Evolutionary conservation across 92 coral and sea anemone genomes (phyloP).

Genomic region (Galaxea fascicularis): DNA sequence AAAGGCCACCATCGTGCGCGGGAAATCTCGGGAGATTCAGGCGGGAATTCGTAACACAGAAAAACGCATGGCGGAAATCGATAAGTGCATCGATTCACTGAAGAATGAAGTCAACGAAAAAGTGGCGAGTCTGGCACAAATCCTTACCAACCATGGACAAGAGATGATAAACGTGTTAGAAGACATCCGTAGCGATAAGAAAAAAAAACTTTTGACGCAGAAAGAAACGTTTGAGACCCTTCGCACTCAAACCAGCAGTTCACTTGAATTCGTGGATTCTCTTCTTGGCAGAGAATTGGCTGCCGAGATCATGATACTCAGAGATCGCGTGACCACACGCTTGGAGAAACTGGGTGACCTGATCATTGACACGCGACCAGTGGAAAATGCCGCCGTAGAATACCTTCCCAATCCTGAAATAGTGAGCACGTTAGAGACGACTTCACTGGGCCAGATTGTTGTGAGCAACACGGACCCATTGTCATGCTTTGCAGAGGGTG

Average conservation of each 20-base stretch:
- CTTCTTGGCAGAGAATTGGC: constrained; percentile 70
- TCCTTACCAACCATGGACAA: constrained; percentile 73
- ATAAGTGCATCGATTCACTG: constrained; percentile 66
- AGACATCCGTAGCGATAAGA: constrained; percentile 72
- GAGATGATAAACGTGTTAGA: constrained; percentile 78
- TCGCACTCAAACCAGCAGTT: constrained; percentile 57
- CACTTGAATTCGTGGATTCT: constrained; percentile 73
- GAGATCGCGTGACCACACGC: constrained; percentile 69
- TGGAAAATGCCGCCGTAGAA: constrained; percentile 77
- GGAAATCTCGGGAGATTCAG: constrained; percentile 44
- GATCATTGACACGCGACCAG: constrained; percentile 76
- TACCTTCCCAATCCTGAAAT: constrained; percentile 82
- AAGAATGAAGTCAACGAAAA: constrained; percentile 71
- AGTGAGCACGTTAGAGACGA: constrained; percentile 72
- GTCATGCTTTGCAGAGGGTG: constrained; percentile 75
- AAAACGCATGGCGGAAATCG: constrained; percentile 64
- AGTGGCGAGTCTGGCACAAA: constrained; percentile 68
- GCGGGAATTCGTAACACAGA: constrained; percentile 45
- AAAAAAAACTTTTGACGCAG: constrained; percentile 75
- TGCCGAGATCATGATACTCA: constrained; percentile 69
- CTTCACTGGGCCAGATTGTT: constrained; percentile 77
- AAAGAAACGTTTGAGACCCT: constrained; percentile 54
- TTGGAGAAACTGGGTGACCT: constrained; percentile 65
- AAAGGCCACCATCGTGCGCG: constrained; percentile 52
- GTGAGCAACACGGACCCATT: constrained; percentile 82